Conservation (phyloP, 2,113 vertebrate genomes). For the Pseudorectes ferrugineus region DNA sequence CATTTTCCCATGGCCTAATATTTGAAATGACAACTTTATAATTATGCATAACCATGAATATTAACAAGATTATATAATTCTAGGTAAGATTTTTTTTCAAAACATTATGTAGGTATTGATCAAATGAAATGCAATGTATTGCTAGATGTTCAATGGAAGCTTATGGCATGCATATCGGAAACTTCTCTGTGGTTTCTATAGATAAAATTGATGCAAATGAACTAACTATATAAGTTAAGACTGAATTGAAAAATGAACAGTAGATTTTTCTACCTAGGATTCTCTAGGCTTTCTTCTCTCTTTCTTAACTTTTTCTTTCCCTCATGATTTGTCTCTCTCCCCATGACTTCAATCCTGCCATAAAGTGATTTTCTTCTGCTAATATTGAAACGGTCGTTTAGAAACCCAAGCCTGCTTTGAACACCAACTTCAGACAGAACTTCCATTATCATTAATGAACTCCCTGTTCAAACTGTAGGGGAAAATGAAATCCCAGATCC, state of each 20-base stretch:
- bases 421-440: constrained; percentile 50
- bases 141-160: not conserved
- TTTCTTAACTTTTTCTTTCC: not conserved
- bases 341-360: not conserved
- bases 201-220: not conserved
- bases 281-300: not conserved
- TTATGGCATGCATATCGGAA: not conserved
- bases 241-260: not conserved
- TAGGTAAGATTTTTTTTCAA: not conserved
- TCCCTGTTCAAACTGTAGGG: constrained; percentile 4
- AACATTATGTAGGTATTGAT: not conserved
- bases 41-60: not conserved
- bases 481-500: constrained; percentile 40
- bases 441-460: constrained; percentile 38
- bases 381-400: not conserved
- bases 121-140: not conserved
- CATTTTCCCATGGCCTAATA: not conserved
- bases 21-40: not conserved
- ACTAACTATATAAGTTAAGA: not conserved
- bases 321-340: not conserved
- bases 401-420: constrained; percentile 34
- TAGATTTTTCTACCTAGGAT: not conserved
- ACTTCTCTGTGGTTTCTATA: not conserved
- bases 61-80: not conserved
- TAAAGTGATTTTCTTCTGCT: constrained; percentile 40